These are phyloP conservation scores for Psix sp. DNA, from an alignment of 1,140 invertebrate species.

Conservation along the genomic window DNA sequence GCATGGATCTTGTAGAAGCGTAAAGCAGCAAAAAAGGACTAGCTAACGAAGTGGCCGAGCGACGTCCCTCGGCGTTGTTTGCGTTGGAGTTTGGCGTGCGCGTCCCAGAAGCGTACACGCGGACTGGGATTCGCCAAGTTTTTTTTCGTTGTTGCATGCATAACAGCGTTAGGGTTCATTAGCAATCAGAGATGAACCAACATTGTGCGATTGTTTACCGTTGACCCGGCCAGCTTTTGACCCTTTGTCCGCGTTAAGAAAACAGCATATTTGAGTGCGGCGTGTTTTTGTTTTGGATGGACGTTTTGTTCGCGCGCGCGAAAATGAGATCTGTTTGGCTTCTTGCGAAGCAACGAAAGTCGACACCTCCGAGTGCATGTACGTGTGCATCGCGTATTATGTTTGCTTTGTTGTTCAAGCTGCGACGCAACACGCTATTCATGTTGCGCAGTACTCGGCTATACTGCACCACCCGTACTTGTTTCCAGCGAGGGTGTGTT, in stretches of 20 bases:
- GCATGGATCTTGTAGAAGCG: constrained; percentile 41
- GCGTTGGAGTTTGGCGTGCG: constrained; percentile 69
- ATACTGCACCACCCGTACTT: constrained; percentile 54
- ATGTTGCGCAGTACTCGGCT: constrained; percentile 53
- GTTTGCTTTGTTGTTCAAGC: constrained; percentile 66
- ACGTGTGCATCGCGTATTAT: constrained; percentile 59
- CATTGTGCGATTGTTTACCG: constrained; percentile 69
- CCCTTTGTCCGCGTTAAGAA: constrained; percentile 37
- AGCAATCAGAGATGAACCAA: constrained; percentile 77
- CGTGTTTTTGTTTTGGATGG: constrained; percentile 37
- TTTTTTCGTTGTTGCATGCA: constrained; percentile 74
- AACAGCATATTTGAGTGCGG: constrained; percentile 10
- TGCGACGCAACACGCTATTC: constrained; percentile 61
- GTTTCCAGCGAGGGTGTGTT: constrained; percentile 57
- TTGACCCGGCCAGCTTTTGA: constrained; percentile 51
- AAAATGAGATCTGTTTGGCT: constrained; percentile 59
- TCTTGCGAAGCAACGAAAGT: constrained; percentile 58
- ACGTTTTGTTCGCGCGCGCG: constrained; percentile 16
- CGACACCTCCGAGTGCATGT: constrained; percentile 63
- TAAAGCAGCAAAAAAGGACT: constrained; percentile 70
- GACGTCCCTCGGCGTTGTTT: constrained; percentile 75
- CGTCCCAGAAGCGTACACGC: constrained; percentile 67
- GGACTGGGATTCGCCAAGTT: constrained; percentile 67
- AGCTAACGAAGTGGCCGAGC: constrained; percentile 73
- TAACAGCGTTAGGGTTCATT: constrained; percentile 78